phyloP scores from a whole-genome alignment of 2,888 invertebrate species.

The Tenthredo mesomela region DNA sequence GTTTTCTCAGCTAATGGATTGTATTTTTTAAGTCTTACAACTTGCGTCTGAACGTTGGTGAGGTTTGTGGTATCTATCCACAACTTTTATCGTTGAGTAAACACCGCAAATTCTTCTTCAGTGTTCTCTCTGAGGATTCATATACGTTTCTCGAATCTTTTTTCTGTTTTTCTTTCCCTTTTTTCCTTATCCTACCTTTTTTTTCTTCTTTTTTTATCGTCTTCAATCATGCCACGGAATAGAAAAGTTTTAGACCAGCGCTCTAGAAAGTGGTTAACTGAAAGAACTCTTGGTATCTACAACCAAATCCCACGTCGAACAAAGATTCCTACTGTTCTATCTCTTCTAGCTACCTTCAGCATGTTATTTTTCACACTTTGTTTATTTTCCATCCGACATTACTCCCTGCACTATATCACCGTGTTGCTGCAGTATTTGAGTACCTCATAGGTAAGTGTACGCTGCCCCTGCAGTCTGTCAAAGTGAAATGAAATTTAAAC shows the following conservation, averaged over 20 bases:
- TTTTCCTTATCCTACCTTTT: neutral
- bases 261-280: conserved; percentile 37
- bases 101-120: conserved; percentile 38
- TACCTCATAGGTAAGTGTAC: neutral
- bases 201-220: conserved; percentile 9
- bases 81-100: conserved; percentile 44
- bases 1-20: conserved; percentile 52
- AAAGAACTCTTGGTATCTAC: conserved; percentile 15
- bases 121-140: conserved; percentile 27
- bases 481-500: conserved; percentile 41
- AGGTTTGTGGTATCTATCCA: conserved; percentile 45
- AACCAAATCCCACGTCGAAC: conserved; percentile 23
- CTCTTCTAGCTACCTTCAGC: neutral
- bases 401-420: conserved; percentile 14
- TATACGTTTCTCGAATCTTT: conserved; percentile 23
- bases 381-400: neutral
- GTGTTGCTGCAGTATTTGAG: conserved; percentile 19
- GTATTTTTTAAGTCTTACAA: conserved; percentile 48
- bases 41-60: conserved; percentile 31
- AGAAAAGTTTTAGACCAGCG: conserved; percentile 28
- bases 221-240: conserved; percentile 15
- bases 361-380: conserved; percentile 29
- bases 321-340: conserved; percentile 14
- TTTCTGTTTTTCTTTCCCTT: conserved; percentile 28
- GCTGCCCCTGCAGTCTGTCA: neutral